Percentiles rank a stretch among this genome's conserved stretches.
Evolutionary conservation across 35 echinoderm and acorn worm genomes (phyloP).

Genomic region (Diadema setosum): DNA sequence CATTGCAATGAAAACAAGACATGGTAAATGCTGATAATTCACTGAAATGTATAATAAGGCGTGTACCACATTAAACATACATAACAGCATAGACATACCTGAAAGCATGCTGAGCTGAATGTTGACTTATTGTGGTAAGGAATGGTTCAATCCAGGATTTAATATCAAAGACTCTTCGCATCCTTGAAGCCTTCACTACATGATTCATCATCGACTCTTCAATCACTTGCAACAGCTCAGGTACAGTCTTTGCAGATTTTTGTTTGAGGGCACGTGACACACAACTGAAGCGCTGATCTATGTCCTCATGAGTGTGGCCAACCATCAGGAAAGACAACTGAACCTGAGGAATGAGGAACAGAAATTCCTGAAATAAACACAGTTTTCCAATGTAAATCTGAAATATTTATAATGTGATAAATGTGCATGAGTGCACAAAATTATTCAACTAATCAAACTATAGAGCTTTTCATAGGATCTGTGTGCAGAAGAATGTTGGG

Average conservation of each 20-base stretch:
- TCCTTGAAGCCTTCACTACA: neutral
- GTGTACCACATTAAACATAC: too few relatives aligned
- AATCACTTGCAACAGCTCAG: neutral
- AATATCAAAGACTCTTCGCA: neutral
- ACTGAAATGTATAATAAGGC: too few relatives aligned
- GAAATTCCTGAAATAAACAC: too few relatives aligned
- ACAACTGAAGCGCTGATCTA: neutral
- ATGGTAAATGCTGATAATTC: too few relatives aligned
- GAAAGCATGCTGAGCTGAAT: neutral
- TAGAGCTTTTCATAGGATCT: too few relatives aligned
- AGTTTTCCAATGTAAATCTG: too few relatives aligned
- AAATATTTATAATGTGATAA: too few relatives aligned
- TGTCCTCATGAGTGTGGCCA: neutral
- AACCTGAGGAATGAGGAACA: neutral
- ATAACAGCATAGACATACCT: too few relatives aligned
- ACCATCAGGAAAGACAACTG: neutral
- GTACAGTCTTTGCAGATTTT: neutral
- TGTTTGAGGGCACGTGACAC: neutral
- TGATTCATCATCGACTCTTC: neutral
- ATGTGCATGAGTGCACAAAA: too few relatives aligned
- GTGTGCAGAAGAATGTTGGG: too few relatives aligned
- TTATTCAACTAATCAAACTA: too few relatives aligned
- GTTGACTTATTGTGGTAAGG: neutral
- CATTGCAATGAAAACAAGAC: too few relatives aligned
- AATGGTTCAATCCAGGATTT: neutral